Evolutionary conservation across 2,888 invertebrate species (phyloP).

Genomic region (Nephrotoma flavescens): DNA sequence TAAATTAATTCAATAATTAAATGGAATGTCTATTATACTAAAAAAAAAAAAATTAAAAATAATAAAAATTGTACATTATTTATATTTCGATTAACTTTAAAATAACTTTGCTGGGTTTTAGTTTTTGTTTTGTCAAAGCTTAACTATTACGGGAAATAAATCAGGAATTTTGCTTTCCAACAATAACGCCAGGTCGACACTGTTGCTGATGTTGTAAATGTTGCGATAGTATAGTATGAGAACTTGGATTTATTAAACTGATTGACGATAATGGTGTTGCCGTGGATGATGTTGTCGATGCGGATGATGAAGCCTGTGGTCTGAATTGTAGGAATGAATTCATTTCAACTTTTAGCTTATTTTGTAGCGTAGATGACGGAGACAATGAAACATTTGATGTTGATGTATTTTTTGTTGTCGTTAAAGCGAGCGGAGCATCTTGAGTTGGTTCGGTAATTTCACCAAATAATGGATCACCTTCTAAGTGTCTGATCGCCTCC

Average conservation of each 20-base stretch:
- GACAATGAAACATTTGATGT: conserved; percentile 10
- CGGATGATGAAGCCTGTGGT: conserved; percentile 13
- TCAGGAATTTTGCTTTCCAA: conserved; percentile 66
- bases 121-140: neutral
- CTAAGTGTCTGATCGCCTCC: conserved; percentile 93
- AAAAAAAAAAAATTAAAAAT: neutral
- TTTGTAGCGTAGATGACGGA: conserved; percentile 12
- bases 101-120: neutral
- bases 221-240: conserved; percentile 8
- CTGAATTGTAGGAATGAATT: conserved; percentile 48
- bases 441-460: conserved; percentile 33
- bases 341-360: conserved; percentile 40
- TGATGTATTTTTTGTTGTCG: conserved; percentile 16
- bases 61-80: neutral
- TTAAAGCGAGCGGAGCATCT: conserved; percentile 29
- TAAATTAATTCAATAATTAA: neutral
- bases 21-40: neutral
- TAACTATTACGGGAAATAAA: conserved; percentile 2
- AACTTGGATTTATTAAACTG: neutral
- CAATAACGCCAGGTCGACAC: conserved; percentile 79
- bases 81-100: neutral
- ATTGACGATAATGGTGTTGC: conserved; percentile 20
- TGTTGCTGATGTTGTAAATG: conserved; percentile 36
- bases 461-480: conserved; percentile 86
- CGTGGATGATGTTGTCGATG: conserved; percentile 8